Evolutionary conservation across 2,797 vertebrate species (phyloP).

Genomic region (Mormyrus proboscirostris): DNA sequence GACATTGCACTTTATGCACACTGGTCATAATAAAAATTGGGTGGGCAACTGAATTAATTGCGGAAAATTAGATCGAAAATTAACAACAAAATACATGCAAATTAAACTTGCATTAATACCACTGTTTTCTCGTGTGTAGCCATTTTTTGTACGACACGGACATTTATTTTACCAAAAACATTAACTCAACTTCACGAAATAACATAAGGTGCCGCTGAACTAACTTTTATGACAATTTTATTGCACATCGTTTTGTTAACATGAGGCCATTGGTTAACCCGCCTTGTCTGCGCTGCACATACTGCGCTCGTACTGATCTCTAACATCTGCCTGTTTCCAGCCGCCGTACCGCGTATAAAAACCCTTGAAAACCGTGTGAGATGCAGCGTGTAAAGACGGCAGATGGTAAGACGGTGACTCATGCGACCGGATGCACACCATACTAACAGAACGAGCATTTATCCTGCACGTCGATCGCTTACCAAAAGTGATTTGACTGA

Average conservation of each 20-base stretch:
- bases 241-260: neutral
- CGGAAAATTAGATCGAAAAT: neutral
- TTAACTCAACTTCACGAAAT: neutral
- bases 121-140: neutral
- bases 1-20: neutral
- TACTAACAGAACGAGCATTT: neutral
- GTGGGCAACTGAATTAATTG: neutral
- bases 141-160: neutral
- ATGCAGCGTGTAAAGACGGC: neutral
- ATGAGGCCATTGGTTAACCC: neutral
- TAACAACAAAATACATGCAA: neutral
- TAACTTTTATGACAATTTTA: neutral
- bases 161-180: neutral
- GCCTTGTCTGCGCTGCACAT: neutral
- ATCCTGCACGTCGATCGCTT: conserved; percentile 37
- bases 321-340: neutral
- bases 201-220: neutral
- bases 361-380: neutral
- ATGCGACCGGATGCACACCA: neutral
- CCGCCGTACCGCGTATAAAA: neutral
- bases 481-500: conserved; percentile 81
- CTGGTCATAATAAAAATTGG: neutral
- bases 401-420: neutral
- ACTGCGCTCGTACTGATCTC: neutral
- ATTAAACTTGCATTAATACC: neutral